Evolutionary conservation across 2,113 vertebrate genomes (phyloP).

Genomic region (Cinclus cinclus): DNA sequence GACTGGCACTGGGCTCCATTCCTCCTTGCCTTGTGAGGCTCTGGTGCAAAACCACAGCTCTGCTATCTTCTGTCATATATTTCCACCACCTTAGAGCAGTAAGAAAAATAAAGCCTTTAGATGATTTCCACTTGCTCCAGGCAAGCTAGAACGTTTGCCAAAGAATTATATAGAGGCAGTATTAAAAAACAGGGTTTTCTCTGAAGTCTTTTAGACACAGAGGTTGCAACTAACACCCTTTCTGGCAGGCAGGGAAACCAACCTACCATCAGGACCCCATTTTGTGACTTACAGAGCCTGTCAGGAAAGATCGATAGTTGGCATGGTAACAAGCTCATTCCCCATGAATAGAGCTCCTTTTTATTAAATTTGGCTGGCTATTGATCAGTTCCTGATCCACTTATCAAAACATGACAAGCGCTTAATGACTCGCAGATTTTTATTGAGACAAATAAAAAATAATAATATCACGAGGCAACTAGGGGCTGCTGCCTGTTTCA

Average conservation of each 20-base stretch:
- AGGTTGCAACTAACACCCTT: neutral
- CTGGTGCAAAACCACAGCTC: neutral
- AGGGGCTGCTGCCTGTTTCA: neutral
- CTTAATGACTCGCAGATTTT: constrained; percentile 68
- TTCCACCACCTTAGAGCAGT: neutral
- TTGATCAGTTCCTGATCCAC: constrained; percentile 72
- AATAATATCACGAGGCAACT: neutral
- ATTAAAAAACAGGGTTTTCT: neutral
- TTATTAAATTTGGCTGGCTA: constrained; percentile 78
- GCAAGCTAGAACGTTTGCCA: constrained; percentile 18
- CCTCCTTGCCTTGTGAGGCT: neutral
- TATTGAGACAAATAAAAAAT: constrained; percentile 50
- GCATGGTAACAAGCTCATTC: constrained; percentile 77
- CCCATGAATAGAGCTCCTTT: constrained; percentile 69
- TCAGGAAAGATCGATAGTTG: constrained; percentile 76
- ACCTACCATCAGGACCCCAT: constrained; percentile 49
- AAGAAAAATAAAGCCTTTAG: neutral
- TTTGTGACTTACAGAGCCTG: constrained; percentile 64
- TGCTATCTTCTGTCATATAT: neutral
- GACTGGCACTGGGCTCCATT: neutral
- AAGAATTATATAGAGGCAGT: neutral
- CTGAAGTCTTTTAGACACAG: neutral
- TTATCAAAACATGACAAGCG: constrained; percentile 71
- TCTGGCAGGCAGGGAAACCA: constrained; percentile 32
- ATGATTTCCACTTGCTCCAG: neutral